phyloP scores from a whole-genome alignment of 2,797 vertebrate genomes.

The Pseudochromis fuscus region DNA sequence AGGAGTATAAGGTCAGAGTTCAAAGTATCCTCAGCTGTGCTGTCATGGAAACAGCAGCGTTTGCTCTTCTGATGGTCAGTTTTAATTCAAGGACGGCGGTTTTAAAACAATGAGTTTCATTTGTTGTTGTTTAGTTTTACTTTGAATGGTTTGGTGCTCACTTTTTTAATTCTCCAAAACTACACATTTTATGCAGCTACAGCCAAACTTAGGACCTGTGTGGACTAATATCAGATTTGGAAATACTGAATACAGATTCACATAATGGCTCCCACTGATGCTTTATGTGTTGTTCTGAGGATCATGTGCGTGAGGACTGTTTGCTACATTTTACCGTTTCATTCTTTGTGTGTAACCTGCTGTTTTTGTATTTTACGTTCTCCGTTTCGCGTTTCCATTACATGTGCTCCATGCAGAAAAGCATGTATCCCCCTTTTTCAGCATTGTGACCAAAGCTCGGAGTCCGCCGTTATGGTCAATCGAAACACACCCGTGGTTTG shows the following conservation, averaged over 20 bases:
- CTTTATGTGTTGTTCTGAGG: background rate
- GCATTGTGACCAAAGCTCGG: slow-evolving; percentile 50
- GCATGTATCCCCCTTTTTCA: slow-evolving; percentile 19
- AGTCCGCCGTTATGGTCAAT: slow-evolving; percentile 73
- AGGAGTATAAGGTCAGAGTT: slow-evolving; percentile 77
- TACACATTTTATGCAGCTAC: background rate
- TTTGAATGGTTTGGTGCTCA: background rate
- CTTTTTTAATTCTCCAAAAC: background rate
- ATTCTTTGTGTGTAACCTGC: slow-evolving; percentile 1
- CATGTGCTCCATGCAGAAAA: slow-evolving; percentile 16
- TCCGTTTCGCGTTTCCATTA: background rate
- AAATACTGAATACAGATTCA: slow-evolving; percentile 3
- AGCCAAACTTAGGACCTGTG: background rate
- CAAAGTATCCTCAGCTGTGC: slow-evolving; percentile 82
- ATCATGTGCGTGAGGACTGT: background rate
- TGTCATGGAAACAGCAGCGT: slow-evolving; percentile 76
- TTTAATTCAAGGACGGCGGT: slow-evolving; percentile 48
- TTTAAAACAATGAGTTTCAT: slow-evolving; percentile 31
- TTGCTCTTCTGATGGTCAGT: slow-evolving; percentile 65
- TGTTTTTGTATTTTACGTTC: background rate
- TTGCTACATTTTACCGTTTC: background rate
- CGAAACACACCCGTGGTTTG: slow-evolving; percentile 71
- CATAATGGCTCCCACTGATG: background rate
- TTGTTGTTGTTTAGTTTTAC: slow-evolving; percentile 6
- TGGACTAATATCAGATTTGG: slow-evolving; percentile 1